phyloP scores from a whole-genome alignment of 2,797 vertebrate species.

The Hoplostethus atlanticus region DNA sequence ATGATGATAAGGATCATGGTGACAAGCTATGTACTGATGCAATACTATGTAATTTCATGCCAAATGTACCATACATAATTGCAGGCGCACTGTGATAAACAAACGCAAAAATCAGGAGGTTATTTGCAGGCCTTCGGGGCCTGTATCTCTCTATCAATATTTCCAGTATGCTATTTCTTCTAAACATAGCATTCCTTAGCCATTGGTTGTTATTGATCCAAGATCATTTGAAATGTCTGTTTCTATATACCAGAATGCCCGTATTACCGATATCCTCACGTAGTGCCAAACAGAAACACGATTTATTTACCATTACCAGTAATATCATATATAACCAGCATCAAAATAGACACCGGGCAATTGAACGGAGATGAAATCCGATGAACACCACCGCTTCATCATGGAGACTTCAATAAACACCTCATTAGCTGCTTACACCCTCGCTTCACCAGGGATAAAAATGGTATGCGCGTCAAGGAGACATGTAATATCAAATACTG shows the following conservation, averaged over 20 bases:
- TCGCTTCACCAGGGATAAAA: constrained; percentile 36
- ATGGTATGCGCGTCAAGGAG: constrained; percentile 37
- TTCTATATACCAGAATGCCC: constrained; percentile 2
- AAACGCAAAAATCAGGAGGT: constrained; percentile 27
- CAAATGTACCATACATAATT: constrained; percentile 48
- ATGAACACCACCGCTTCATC: constrained; percentile 30
- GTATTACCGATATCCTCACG: not conserved
- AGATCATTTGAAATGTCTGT: not conserved
- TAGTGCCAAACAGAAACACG: not conserved
- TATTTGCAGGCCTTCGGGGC: constrained; percentile 37
- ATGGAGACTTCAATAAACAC: constrained; percentile 43
- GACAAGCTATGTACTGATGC: constrained; percentile 59
- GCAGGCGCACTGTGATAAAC: constrained; percentile 39
- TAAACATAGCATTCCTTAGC: not conserved
- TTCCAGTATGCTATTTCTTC: constrained; percentile 11
- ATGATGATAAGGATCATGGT: constrained; percentile 27
- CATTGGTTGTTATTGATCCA: not conserved
- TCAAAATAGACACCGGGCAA: not conserved
- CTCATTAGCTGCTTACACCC: constrained; percentile 58
- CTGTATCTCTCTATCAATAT: constrained; percentile 6
- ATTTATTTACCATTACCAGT: not conserved
- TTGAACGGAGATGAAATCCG: not conserved
- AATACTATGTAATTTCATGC: constrained; percentile 36
- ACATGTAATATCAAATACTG: constrained; percentile 48
- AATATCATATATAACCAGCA: not conserved